phyloP scores from a whole-genome alignment of 2,888 invertebrate species.

The Chrysolina americana region DNA sequence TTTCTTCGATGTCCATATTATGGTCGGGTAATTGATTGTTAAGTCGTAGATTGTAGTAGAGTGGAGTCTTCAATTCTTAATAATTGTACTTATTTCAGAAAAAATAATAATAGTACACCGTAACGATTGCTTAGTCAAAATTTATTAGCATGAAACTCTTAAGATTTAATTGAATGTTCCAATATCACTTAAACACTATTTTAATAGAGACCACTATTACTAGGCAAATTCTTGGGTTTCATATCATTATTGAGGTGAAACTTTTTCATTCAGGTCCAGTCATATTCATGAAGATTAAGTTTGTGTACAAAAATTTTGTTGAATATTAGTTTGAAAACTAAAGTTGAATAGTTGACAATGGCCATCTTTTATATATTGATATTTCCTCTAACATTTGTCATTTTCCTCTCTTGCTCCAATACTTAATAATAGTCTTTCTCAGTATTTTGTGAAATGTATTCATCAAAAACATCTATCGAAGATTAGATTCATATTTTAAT shows the following conservation, averaged over 20 bases:
- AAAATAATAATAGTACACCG: constrained; percentile 32
- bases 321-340: too few species aligned
- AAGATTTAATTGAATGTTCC: constrained; percentile 40
- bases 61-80: constrained; percentile 41
- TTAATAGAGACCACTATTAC: constrained; percentile 10
- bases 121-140: constrained; percentile 37
- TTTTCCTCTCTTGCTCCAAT: too few species aligned
- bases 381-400: too few species aligned
- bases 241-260: background rate
- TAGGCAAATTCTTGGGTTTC: background rate
- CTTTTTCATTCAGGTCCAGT: too few species aligned
- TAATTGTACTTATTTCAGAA: constrained; percentile 42
- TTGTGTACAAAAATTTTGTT: too few species aligned
- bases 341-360: too few species aligned
- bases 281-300: too few species aligned
- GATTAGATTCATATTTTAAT: too few species aligned
- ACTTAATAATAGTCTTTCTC: too few species aligned
- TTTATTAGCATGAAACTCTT: constrained; percentile 35
- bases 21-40: constrained; percentile 43
- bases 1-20: constrained; percentile 43
- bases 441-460: too few species aligned
- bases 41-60: constrained; percentile 42
- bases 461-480: too few species aligned
- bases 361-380: too few species aligned
- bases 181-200: constrained; percentile 36